phyloP scores from a whole-genome alignment of 2,797 vertebrate genomes.

The Paramormyrops hopkinsi region DNA sequence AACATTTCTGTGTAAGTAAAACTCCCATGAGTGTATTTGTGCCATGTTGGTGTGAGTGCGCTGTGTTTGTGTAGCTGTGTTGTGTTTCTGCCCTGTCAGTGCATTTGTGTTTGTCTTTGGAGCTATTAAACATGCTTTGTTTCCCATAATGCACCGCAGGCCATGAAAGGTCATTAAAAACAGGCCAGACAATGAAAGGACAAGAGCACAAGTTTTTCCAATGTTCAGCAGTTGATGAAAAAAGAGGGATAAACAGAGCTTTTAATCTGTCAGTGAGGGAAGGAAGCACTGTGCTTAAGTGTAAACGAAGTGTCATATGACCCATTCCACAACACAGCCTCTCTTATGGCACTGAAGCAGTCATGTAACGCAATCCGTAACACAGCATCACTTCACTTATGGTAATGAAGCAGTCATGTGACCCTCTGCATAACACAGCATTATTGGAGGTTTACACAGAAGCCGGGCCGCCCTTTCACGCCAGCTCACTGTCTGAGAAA shows the following conservation, averaged over 20 bases:
- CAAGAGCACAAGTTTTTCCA: background rate
- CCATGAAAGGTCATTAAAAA: background rate
- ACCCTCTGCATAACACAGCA: background rate
- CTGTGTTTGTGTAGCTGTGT: background rate
- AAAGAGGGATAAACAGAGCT: background rate
- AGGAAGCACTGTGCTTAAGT: background rate
- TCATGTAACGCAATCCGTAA: background rate
- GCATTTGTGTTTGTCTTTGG: background rate
- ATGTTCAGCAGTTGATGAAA: background rate
- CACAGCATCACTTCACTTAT: background rate
- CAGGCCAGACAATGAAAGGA: background rate
- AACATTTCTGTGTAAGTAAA: background rate
- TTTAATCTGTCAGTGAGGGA: background rate
- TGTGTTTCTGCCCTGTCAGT: background rate
- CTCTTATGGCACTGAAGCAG: background rate
- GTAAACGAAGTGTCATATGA: background rate
- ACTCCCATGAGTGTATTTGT: background rate
- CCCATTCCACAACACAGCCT: background rate
- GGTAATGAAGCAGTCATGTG: background rate
- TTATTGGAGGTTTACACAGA: background rate
- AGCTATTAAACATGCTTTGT: background rate
- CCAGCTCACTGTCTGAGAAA: background rate
- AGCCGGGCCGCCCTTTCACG: background rate
- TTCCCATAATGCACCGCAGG: background rate
- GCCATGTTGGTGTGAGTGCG: background rate